Evolutionary conservation across 2,888 invertebrate genomes (phyloP), one percentile per base, ranked within the genome.

Genomic region (Drosophila macrothrix): DNA sequence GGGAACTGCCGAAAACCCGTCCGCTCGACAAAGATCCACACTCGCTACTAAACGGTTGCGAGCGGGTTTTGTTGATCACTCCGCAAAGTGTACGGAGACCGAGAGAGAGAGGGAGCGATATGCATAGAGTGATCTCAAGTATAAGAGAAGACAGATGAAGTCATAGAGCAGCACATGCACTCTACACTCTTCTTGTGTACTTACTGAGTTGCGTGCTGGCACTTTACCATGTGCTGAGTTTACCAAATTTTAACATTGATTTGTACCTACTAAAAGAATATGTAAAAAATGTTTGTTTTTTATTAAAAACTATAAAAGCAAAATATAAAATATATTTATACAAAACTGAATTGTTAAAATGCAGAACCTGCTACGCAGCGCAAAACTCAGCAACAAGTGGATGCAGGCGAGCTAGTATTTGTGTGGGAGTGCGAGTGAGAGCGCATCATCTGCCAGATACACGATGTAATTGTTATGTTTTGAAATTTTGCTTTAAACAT

Each of bases 11-110:
- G 75, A 73, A 81, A 69, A 83, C 74, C 74, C 84, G 79, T 76
- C 74, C 79, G 81, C 59, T 75, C 73, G 61, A 67, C 66, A 78
- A 76, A 73, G 82, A 82, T 82, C 85, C 80, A 82, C 84, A 73
- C 73, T 76, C 70, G 71, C 52, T 67, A 82, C 80, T 82, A 69
- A 72, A 70, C 65, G 33, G 41, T 28, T 28, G 31, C 46, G 31
- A 60, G 41, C 65, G 52, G 25, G 35, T 52, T 43, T 56, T 46
- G 46, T 25, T 46, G 25, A 46, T 46, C 46, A 46, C 46, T 46
- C 25, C 16, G 25, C 46, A 25, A 46, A 46, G 60, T 61, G 56
- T 56, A 49, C 43, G 58, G 46, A 56, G 22, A 62, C 53, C 37
- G 14, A 49, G 25, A 16, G 19, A 41, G 58, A 29, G 43, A 64